phyloP scores from a whole-genome alignment of 2,113 vertebrate species.

The Connochaetes taurinus region DNA sequence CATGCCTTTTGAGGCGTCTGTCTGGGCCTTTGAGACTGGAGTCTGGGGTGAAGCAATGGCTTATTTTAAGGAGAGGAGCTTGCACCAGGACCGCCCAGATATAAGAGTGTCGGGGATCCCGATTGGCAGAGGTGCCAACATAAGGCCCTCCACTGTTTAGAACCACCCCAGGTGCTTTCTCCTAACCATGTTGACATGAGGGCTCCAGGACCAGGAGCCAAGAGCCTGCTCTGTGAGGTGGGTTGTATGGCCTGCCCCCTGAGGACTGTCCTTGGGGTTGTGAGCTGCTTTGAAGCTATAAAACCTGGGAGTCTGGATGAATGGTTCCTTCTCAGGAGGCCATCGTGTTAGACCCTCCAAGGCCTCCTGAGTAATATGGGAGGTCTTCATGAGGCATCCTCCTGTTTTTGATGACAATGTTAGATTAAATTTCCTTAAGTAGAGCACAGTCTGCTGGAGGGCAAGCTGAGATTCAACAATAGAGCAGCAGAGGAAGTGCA shows the following conservation, averaged over 20 bases:
- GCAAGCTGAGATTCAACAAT: not conserved
- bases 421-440: not conserved
- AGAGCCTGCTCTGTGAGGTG: not conserved
- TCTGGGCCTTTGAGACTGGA: not conserved
- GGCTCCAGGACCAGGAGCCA: not conserved
- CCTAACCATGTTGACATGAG: not conserved
- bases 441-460: not conserved
- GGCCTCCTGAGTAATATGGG: not conserved
- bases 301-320: too few species aligned
- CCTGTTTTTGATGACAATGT: not conserved
- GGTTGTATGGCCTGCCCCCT: not conserved
- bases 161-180: not conserved
- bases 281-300: not conserved
- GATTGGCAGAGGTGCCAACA: not conserved
- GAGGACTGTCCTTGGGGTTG: not conserved
- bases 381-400: not conserved
- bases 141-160: not conserved
- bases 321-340: rapidly evolving
- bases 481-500: not conserved
- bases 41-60: not conserved
- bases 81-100: too few species aligned
- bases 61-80: not conserved
- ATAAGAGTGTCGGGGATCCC: not conserved
- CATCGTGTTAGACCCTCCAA: not conserved
- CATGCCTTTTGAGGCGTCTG: not conserved